phyloP scores from a whole-genome alignment of 2,888 invertebrate species.

The Scaptomyza reducta region DNA sequence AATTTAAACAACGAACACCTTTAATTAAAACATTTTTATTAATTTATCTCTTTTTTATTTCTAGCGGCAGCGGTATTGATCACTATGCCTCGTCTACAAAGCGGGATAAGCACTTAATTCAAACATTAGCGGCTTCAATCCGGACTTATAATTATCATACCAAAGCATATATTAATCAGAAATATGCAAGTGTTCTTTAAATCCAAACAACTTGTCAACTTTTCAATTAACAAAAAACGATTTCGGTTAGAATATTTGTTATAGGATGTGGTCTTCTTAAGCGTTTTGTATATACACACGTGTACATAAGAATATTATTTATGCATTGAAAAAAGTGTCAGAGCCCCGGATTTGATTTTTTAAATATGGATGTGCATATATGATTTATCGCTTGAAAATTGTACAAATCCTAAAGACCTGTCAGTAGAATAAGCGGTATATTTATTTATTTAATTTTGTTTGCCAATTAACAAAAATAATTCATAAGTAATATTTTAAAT shows the following conservation, averaged over 20 bases:
- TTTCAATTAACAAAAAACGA: slow-evolving; percentile 24
- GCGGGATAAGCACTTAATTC: slow-evolving; percentile 86
- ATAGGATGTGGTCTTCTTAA: slow-evolving; percentile 55
- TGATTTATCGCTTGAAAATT: slow-evolving; percentile 1
- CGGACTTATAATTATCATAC: slow-evolving; percentile 90
- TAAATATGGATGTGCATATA: slow-evolving; percentile 11
- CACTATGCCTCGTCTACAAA: slow-evolving; percentile 73
- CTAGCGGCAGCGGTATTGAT: slow-evolving; percentile 72
- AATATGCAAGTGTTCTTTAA: slow-evolving; percentile 87
- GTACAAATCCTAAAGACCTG: slow-evolving; percentile 9
- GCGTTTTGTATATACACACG: slow-evolving; percentile 58
- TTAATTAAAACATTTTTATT: neutral
- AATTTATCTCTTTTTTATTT: slow-evolving; percentile 19
- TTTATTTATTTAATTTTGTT: slow-evolving; percentile 15
- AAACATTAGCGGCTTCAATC: slow-evolving; percentile 88
- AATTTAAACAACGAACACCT: neutral
- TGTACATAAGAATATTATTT: slow-evolving; percentile 48
- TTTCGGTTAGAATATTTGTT: slow-evolving; percentile 54
- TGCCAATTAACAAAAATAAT: slow-evolving; percentile 34
- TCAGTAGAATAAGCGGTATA: slow-evolving; percentile 44
- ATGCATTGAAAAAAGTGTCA: slow-evolving; percentile 34
- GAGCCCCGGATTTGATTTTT: slow-evolving; percentile 27
- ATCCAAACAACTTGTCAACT: slow-evolving; percentile 32
- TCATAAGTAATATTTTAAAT: slow-evolving; percentile 50
- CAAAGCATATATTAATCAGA: slow-evolving; percentile 90